Evolutionary conservation across 2,888 invertebrate genomes (phyloP), one percentile per base, ranked within the genome.

Genomic region (Mesorhabditis belari): DNA sequence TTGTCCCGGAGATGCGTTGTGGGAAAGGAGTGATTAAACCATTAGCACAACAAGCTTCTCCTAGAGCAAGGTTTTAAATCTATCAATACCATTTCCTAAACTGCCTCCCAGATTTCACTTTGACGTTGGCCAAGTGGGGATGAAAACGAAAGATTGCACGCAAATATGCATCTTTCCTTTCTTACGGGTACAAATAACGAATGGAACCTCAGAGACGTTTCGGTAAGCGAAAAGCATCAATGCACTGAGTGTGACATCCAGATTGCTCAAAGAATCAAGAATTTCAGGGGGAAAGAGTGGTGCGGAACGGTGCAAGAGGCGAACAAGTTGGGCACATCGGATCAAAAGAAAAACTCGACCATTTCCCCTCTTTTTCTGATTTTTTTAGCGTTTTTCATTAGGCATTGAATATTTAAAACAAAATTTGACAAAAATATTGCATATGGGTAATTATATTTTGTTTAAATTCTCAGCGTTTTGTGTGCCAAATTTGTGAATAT

Each of bases 101-200:
- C n/a, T n/a, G n/a, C n/a, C n/a, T n/a, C n/a, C 49, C 63, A 63
- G 66, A 0, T 71, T 73, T 49, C 71, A 73, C 58, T 73, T 73
- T 35, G 73, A 71, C 56, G 51, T 73, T 2, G 62, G 67, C 1
- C 63, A 65, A 35, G 61, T 73, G 6, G 67, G 67, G 12, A 55
- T 61, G n/a, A 54, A 55, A 5, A 55, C 57, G 49, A 62, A 64
- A 24, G 44, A 55, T 6, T 60, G 60, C 50, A 50, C 58, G 27
- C 52, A 58, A 35, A 70, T 77, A 5, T 78, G 77, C 54, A 71
- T 78, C 12, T 78, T 74, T 61, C 78, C 78, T 6, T 78, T 75
- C 59, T 64, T 78, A 3, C 67, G 78, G 25, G 70, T 73, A 12
- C 28, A 50, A 17, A 68, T 65, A 0, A 58, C 61, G 27, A 67